phyloP scores from a whole-genome alignment of 2,797 vertebrate genomes.

The Eulemur coronatus region DNA sequence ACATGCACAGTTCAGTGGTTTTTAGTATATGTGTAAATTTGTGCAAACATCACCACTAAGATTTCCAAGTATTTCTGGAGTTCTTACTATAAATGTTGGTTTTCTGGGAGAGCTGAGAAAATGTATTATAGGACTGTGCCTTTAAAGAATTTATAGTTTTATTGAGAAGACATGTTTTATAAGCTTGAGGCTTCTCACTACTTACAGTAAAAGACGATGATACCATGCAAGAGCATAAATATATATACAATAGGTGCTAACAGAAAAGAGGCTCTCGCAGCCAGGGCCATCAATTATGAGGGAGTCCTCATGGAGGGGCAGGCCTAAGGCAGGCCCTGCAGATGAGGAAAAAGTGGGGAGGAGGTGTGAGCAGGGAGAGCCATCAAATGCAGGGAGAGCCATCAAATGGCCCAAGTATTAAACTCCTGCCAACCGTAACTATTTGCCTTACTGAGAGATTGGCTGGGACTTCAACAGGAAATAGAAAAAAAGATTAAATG shows the following conservation, averaged over 20 bases:
- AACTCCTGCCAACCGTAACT: slow-evolving; percentile 2
- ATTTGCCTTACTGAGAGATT: slow-evolving; percentile 24
- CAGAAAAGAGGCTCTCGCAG: not conserved
- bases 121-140: too few relatives aligned
- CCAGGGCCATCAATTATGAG: not conserved
- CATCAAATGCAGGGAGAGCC: not conserved
- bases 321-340: not conserved
- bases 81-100: not conserved
- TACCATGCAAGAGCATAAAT: not conserved
- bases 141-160: not conserved
- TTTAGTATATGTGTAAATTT: not conserved
- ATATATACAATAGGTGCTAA: not conserved
- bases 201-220: not conserved
- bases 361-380: not conserved
- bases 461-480: not conserved
- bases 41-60: not conserved
- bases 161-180: not conserved
- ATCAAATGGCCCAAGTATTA: not conserved
- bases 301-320: not conserved
- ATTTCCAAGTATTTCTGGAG: not conserved
- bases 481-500: slow-evolving; percentile 46
- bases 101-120: not conserved
- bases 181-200: not conserved
- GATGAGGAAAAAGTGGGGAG: not conserved
- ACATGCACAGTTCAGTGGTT: not conserved